Evolutionary conservation across 2,888 invertebrate species (phyloP).

Genomic region (Pecten maximus): DNA sequence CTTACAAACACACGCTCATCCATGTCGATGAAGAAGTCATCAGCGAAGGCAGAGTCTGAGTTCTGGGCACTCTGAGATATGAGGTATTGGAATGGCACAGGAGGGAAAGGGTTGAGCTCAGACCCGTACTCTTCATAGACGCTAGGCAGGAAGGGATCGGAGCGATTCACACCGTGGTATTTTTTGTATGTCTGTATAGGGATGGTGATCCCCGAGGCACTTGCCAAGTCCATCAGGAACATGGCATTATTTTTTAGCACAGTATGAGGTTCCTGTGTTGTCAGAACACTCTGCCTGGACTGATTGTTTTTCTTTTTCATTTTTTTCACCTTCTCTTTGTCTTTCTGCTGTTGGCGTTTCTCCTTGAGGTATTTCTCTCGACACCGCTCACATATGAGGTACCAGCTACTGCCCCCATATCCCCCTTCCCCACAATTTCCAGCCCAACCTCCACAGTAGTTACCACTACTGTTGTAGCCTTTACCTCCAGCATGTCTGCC

Average conservation of each 20-base stretch:
- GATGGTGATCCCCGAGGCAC: constrained; percentile 86
- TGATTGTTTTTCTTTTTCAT: constrained; percentile 72
- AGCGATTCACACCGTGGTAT: constrained; percentile 56
- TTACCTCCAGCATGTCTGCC: constrained; percentile 92
- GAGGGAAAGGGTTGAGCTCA: constrained; percentile 78
- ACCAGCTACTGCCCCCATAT: constrained; percentile 91
- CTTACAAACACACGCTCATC: constrained; percentile 77
- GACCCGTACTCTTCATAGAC: constrained; percentile 76
- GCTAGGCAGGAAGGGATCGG: constrained; percentile 77
- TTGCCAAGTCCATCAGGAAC: constrained; percentile 94
- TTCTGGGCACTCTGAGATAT: constrained; percentile 75
- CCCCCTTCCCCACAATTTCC: constrained; percentile 95
- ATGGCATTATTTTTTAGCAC: constrained; percentile 96
- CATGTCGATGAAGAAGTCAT: constrained; percentile 78
- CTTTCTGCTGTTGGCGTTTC: constrained; percentile 74
- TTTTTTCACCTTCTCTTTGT: constrained; percentile 81
- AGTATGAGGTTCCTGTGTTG: constrained; percentile 85
- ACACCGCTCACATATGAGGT: constrained; percentile 95
- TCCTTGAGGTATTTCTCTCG: constrained; percentile 89
- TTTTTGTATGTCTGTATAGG: constrained; percentile 74
- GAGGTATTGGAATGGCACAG: constrained; percentile 79
- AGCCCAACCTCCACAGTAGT: constrained; percentile 93
- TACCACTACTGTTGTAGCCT: constrained; percentile 95
- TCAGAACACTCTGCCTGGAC: constrained; percentile 77
- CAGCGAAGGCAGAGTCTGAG: constrained; percentile 81